Base-by-base conservation (phyloP, 37 sponge, comb jelly and placozoan species). In the Mnemiopsis leidyi region DNA sequence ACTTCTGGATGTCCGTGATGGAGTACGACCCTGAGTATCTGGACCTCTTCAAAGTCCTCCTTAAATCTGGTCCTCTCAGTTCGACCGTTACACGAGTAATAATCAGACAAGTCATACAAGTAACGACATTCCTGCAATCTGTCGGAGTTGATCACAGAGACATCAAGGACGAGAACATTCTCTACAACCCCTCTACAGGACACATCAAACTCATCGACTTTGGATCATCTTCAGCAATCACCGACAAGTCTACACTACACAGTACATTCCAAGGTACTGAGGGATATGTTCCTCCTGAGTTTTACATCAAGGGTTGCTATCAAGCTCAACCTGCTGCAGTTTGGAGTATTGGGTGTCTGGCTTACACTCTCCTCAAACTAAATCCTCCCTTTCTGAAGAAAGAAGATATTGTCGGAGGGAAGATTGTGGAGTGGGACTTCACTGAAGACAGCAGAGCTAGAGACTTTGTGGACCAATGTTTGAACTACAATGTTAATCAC, bases 181-280 rank as follows among this genome's bases (percentile, higher is more conserved):
- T 77, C 20, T 77, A 77, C 79, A 77, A 77, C 79, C 79, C 79
- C 7, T 1, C 36, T 5, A 77, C 79, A 77, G 32, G 79, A 77
- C 79, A 77, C 36, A 77, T 77, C 36, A 77, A 77, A 77, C 79
- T 77, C 79, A 77, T 77, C 1, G 79, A 77, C 79, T 77, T 77
- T 32, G 79, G 79, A 9, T 77, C 79, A 31, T 33, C 79, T 16
- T 77, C 79, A 26, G 20, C 36, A 33, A 28, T 77, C 79, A 77
- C n/a, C 9, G 61, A 48, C 61, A 48, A 48, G n/a, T 48, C 9
- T 48, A 48, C 61, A 48, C 13, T 48, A 13, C 13, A 48, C 61
- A 13, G 9, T 13, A 48, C 26, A 32, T 32, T 77, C 26, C 79
- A 77, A 34, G 79, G 79, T 31, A 77, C 79, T 31, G 79, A 32